These are phyloP conservation scores for Apotomis turbidana DNA, from an alignment of 2,888 invertebrate genomes.

Conservation along the genomic window DNA sequence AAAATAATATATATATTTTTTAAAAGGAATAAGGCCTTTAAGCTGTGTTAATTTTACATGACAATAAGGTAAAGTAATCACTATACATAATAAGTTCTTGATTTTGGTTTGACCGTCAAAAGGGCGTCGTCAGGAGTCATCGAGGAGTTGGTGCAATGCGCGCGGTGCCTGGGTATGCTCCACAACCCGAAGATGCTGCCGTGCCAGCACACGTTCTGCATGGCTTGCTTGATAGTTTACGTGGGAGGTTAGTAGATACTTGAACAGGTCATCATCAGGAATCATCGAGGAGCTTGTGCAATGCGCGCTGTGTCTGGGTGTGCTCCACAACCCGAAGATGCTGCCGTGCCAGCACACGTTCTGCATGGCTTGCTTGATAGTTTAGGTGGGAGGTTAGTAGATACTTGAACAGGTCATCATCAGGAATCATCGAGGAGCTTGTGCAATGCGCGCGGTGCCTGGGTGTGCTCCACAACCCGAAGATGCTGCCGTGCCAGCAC, in stretches of 20 bases:
- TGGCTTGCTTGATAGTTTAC: constrained; percentile 82
- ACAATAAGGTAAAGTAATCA: too few species aligned
- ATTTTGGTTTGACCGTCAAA: constrained; percentile 12
- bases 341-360: constrained; percentile 88
- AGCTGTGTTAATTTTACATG: too few species aligned
- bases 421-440: constrained; percentile 83
- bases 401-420: constrained; percentile 55
- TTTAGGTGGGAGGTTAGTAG: constrained; percentile 68
- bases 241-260: constrained; percentile 58
- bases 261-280: constrained; percentile 63
- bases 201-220: constrained; percentile 88
- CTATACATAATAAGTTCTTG: too few species aligned
- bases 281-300: constrained; percentile 85
- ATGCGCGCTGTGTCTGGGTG: constrained; percentile 84
- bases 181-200: constrained; percentile 85
- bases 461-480: constrained; percentile 81
- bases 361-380: constrained; percentile 84
- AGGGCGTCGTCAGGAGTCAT: constrained; percentile 75
- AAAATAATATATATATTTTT: too few species aligned
- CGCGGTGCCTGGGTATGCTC: constrained; percentile 83
- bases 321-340: constrained; percentile 84
- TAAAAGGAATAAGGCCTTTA: too few species aligned
- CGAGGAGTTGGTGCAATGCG: constrained; percentile 85
- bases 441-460: constrained; percentile 85
- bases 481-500: constrained; percentile 87